phyloP scores from a whole-genome alignment of 2,797 vertebrate genomes.

The Sebastes goodei region DNA sequence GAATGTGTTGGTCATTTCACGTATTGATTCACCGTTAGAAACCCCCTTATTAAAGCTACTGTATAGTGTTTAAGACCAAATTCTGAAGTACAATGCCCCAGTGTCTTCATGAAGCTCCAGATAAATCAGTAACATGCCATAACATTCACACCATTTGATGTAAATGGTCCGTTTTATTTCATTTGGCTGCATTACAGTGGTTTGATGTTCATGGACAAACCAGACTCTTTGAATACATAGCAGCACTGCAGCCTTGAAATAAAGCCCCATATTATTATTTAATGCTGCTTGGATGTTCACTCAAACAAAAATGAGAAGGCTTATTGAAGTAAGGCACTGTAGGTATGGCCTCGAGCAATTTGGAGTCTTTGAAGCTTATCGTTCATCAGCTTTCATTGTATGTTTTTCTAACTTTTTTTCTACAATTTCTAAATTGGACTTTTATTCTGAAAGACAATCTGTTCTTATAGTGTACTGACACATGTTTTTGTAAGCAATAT shows the following conservation, averaged over 20 bases:
- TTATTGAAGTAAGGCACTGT: background rate
- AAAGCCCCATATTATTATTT: background rate
- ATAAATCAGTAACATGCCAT: background rate
- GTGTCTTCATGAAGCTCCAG: background rate
- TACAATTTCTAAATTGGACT: background rate
- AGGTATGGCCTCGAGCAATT: background rate
- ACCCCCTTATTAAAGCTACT: background rate
- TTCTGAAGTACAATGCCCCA: background rate
- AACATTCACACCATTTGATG: background rate
- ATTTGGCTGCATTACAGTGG: background rate
- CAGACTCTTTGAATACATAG: background rate
- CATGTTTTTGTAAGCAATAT: background rate
- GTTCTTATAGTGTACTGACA: background rate
- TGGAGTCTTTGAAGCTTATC: constrained; percentile 1
- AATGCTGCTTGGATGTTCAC: background rate
- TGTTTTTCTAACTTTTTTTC: background rate
- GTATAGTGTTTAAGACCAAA: background rate
- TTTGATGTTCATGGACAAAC: constrained; percentile 2
- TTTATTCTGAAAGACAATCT: background rate
- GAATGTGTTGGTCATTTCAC: background rate
- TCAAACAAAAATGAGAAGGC: constrained; percentile 1
- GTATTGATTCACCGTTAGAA: background rate
- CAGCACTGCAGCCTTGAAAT: background rate
- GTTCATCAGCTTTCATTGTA: background rate
- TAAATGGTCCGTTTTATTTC: constrained; percentile 7